Evolutionary conservation across 1,140 invertebrate species (phyloP).

Genomic region (Ips nitidus): DNA sequence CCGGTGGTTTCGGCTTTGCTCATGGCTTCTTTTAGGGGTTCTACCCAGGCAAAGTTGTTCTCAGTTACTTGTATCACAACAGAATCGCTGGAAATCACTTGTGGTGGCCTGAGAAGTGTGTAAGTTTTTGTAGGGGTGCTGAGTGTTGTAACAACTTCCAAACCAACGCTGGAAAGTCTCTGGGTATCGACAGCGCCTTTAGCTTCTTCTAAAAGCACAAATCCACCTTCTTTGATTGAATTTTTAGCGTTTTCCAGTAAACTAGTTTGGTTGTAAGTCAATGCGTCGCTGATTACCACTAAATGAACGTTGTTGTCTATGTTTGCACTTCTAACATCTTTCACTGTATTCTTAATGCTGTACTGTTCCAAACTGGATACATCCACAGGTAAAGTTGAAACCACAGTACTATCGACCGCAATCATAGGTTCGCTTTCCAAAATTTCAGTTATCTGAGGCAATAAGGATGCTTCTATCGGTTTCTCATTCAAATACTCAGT

Average conservation of each 20-base stretch:
- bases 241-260: constrained; percentile 61
- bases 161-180: constrained; percentile 50
- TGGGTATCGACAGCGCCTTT: constrained; percentile 56
- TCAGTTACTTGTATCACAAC: constrained; percentile 65
- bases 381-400: constrained; percentile 55
- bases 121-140: constrained; percentile 60
- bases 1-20: constrained; percentile 60
- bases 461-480: constrained; percentile 63
- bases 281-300: constrained; percentile 63
- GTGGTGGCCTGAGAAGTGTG: constrained; percentile 60
- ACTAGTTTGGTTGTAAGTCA: constrained; percentile 56
- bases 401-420: constrained; percentile 60
- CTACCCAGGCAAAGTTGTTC: constrained; percentile 79
- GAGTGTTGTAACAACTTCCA: constrained; percentile 60
- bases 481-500: constrained; percentile 71
- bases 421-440: constrained; percentile 68
- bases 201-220: constrained; percentile 76
- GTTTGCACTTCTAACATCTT: constrained; percentile 56
- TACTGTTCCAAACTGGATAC: constrained; percentile 55
- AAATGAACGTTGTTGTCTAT: constrained; percentile 69
- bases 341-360: constrained; percentile 59
- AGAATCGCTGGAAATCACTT: constrained; percentile 51
- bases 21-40: constrained; percentile 71
- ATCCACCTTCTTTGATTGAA: constrained; percentile 71
- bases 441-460: constrained; percentile 59